Evolutionary conservation across 2,113 vertebrate genomes (phyloP), one percentile per base, ranked within the genome.

Genomic region (Ornithorhynchus anatinus): DNA sequence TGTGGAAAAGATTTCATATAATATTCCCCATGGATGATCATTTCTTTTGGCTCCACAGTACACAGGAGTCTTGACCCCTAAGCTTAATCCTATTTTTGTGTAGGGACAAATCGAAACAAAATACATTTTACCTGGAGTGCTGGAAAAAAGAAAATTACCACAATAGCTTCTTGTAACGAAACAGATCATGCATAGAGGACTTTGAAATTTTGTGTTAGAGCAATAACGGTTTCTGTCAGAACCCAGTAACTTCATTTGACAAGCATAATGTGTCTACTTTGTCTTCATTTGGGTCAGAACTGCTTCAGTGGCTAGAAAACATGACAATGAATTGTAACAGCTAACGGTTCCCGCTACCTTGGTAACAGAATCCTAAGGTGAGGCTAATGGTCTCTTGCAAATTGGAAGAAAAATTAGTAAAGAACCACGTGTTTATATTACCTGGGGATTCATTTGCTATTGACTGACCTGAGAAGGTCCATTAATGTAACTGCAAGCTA

Each of bases 231-330:
- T 74, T 78, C 54, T 87, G 67, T 79, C 78, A 81, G 56, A 38
- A 60, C 23, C 9, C 0, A 11, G 69, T 63, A 79, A 62, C 64
- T 82, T 73, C 35, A 35, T 82, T 71, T 89, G 82, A 85, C 65
- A 86, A 53, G 57, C 13, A 0, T 72, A 88, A 79, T 62, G 36
- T 62, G 64, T 72, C 61, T 77, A n/a, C 14, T 86, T 84, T 72
- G 76, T 81, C 74, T 80, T 87, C 63, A 83, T 88, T 81, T 72
- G 36, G 35, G 75, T 67, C 31, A 57, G 37, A 32, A 43, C 52
- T 89, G 74, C 79, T 81, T 53, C 72, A 20, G 74, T 47, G 67
- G 42, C 45, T 59, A 29, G 36, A 69, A 88, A 86, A 74, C 40
- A 74, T 23, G 50, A 78, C 48, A 38, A 54, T 68, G 39, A 32